Evolutionary conservation across 1,140 invertebrate species (phyloP), one percentile per base, ranked within the genome.

Genomic region (Brachionus plicatilis): DNA sequence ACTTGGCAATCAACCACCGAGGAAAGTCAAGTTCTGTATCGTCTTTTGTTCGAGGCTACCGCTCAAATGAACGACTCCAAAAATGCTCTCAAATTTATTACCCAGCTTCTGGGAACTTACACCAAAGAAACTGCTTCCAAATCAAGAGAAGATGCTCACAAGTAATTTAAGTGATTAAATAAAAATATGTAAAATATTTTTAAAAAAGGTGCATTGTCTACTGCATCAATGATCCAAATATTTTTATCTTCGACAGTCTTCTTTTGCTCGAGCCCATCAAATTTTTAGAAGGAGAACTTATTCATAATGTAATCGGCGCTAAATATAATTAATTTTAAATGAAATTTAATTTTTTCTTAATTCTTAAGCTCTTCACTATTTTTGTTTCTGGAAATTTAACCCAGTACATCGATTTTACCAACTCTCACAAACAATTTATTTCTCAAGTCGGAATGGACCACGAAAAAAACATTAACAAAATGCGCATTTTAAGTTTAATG

Each of bases 401-500:
- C 7, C 93, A 94, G 20, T 99, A 98, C 88, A 91, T 95, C 66
- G 92, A 94, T 85, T 99, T 98, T 88, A 97, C 97, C 88, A 92
- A 95, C 86, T 93, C 94, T 87, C 94, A 98, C 87, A 96, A 95
- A 87, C 95, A 97, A 88, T 97, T 97, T 91, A 93, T 98, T 1
- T 93, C 94, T 84, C 93, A 93, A 45, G 92, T 96, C 90, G 94
- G 94, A 82, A 89, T 98, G 27, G 94, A 95, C 87, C 96, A 98
- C 90, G 95, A 97, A 86, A 93, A 96, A 87, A 97, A 98, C 87
- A 92, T 97, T 90, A 94, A 95, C 86, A 99, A 98, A 89, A 98
- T 99, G 96, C 92, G 96, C 83, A 90, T 98, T 85, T 88, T 99
- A 17, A 96, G 96, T 2, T 97, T 99, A 87, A 97, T 98, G 94